Evolutionary conservation across 2,797 vertebrate genomes (phyloP).

Genomic region (Valencia hispanica): DNA sequence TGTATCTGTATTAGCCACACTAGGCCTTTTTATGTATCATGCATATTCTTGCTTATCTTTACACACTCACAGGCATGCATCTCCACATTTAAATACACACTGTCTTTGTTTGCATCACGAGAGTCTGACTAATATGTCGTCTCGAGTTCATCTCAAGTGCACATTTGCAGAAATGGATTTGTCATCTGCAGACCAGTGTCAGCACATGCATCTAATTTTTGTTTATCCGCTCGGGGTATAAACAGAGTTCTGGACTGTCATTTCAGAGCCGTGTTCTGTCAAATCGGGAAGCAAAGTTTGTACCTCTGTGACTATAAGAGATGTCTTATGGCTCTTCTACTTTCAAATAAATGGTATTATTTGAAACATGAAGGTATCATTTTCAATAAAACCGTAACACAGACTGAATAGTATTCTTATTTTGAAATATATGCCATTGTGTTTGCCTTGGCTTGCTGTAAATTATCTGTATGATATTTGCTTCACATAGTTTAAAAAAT

Average conservation of each 20-base stretch:
- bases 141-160: conserved; percentile 11
- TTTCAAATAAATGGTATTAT: background rate
- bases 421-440: background rate
- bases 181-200: conserved; percentile 19
- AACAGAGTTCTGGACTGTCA: conserved; percentile 22
- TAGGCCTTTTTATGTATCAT: background rate
- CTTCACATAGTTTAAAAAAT: background rate
- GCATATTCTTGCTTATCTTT: background rate
- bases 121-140: conserved; percentile 34
- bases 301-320: background rate
- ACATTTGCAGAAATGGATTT: conserved; percentile 25
- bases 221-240: conserved; percentile 20
- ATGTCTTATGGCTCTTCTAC: background rate
- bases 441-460: background rate
- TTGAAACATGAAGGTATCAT: background rate
- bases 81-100: background rate
- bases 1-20: background rate
- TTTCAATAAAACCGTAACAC: background rate
- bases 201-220: conserved; percentile 58
- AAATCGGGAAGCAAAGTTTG: conserved; percentile 1
- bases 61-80: background rate
- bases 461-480: background rate
- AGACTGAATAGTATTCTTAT: background rate
- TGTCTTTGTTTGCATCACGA: conserved; percentile 42
- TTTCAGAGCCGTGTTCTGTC: conserved; percentile 12